Evolutionary conservation across 2,797 vertebrate genomes (phyloP).

Genomic region (Rhinatrema bivittatum): DNA sequence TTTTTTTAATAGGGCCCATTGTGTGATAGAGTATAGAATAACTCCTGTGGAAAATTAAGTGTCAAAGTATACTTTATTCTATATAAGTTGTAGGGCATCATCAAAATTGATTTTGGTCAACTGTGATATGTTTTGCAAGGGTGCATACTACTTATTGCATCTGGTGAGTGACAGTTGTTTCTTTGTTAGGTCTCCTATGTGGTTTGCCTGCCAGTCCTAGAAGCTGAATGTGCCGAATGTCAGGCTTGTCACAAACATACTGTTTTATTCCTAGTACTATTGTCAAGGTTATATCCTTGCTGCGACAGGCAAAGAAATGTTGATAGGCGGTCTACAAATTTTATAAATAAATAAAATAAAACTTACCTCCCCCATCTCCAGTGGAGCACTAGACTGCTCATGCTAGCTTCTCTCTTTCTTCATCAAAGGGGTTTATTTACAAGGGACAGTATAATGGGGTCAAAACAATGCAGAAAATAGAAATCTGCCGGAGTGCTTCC

Average conservation of each 20-base stretch:
- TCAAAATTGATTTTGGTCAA: not conserved
- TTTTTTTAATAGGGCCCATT: conserved; percentile 22
- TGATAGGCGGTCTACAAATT: no score
- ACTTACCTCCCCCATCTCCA: no score
- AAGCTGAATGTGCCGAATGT: not conserved
- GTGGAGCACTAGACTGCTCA: no score
- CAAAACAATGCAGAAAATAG: no score
- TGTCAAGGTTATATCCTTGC: no score
- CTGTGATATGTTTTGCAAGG: not conserved
- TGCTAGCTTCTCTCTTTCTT: no score
- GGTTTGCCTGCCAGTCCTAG: not conserved
- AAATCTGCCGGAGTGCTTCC: no score
- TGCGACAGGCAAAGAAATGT: no score
- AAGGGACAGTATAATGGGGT: no score
- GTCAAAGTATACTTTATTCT: not conserved
- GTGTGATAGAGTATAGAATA: conserved; percentile 18
- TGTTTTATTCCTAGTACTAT: no score
- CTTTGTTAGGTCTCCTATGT: not conserved
- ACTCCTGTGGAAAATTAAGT: not conserved
- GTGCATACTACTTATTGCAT: not conserved
- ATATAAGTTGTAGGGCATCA: not conserved
- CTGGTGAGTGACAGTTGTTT: not conserved
- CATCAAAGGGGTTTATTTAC: no score
- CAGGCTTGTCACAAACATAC: not conserved
- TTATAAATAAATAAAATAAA: no score